A percentile compares a stretch with the other conserved stretches of the same genome.
Evolutionary conservation across 2,888 invertebrate species (phyloP).

Genomic region (Masnerella sp.): DNA sequence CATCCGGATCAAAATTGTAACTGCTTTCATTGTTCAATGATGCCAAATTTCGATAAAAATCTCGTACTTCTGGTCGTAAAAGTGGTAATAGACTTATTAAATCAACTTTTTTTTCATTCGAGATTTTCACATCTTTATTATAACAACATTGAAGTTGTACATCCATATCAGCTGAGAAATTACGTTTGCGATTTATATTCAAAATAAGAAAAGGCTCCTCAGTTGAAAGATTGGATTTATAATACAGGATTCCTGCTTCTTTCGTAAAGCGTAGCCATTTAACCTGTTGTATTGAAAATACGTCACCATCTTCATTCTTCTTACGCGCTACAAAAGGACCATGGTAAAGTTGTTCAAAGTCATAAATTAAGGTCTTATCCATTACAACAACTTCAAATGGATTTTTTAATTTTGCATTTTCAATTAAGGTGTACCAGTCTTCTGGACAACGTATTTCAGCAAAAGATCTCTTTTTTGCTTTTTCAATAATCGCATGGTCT

Average conservation of each 20-base stretch:
- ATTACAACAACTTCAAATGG: constrained; percentile 2
- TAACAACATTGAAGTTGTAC: background rate
- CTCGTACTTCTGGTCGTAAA: background rate
- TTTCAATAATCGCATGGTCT: constrained; percentile 26
- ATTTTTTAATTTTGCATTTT: background rate
- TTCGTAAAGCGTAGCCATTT: constrained; percentile 2
- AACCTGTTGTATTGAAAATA: background rate
- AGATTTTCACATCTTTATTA: background rate
- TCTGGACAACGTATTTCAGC: constrained; percentile 4
- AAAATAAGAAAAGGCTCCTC: background rate
- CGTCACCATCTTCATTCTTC: background rate
- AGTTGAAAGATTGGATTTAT: background rate
- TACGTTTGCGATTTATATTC: background rate
- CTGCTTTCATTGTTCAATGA: background rate
- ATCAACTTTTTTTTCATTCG: background rate
- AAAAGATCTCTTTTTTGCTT: constrained; percentile 1
- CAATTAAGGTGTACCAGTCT: constrained; percentile 4
- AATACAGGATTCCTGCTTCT: background rate
- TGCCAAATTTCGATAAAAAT: background rate
- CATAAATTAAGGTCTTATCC: background rate
- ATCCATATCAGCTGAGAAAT: too few species aligned
- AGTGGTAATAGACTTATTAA: background rate
- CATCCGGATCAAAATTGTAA: background rate
- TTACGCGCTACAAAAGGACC: background rate
- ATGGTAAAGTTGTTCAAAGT: background rate